phyloP scores from a whole-genome alignment of 2,888 invertebrate species.

The Amiota minor region DNA sequence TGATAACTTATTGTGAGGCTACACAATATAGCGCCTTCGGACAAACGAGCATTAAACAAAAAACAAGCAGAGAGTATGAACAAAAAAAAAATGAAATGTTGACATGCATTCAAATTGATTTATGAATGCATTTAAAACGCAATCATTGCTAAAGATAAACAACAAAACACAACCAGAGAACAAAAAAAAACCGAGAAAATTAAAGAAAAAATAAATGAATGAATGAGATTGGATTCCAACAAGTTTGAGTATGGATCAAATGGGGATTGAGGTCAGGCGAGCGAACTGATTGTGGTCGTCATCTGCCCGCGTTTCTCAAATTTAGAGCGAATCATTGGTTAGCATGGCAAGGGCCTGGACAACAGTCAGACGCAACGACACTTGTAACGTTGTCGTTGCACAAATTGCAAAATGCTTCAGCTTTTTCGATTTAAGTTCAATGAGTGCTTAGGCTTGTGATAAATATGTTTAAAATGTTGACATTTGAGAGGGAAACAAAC shows the following conservation, averaged over 20 bases:
- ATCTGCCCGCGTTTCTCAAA: too few species aligned
- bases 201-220: conserved; percentile 13
- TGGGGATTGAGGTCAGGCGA: not conserved
- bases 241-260: not conserved
- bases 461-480: conserved; percentile 48
- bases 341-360: not conserved
- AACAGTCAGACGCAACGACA: not conserved
- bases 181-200: conserved; percentile 31
- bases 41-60: conserved; percentile 56
- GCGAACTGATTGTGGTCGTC: too few species aligned
- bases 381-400: conserved; percentile 36
- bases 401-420: conserved; percentile 49
- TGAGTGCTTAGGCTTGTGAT: conserved; percentile 43
- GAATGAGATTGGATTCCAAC: not conserved
- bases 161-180: conserved; percentile 36
- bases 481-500: conserved; percentile 40
- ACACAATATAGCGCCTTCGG: conserved; percentile 64
- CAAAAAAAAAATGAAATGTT: conserved; percentile 52
- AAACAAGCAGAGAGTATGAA: not conserved
- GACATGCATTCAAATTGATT: conserved; percentile 68
- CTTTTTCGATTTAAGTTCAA: conserved; percentile 39
- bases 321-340: not conserved
- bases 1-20: conserved; percentile 54
- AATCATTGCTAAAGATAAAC: conserved; percentile 58
- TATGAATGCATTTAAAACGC: conserved; percentile 68